Conservation (phyloP, 2,113 vertebrate genomes). For the Numenius arquata region DNA sequence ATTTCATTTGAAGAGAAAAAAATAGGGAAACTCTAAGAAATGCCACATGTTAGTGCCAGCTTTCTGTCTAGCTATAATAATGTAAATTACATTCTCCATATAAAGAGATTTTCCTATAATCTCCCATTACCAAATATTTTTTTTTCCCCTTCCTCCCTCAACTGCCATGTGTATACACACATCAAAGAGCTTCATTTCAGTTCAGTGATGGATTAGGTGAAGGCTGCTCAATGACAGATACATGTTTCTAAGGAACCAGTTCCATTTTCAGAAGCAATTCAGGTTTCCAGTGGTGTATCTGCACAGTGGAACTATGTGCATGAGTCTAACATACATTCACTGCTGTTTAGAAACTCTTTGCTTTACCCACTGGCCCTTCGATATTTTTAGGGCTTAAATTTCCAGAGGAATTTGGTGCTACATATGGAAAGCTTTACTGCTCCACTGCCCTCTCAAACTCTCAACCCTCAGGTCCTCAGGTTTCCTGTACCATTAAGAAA, state of each 20-base stretch:
- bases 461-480: neutral
- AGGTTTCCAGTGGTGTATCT: neutral
- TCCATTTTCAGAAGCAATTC: neutral
- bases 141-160: neutral
- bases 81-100: neutral
- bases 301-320: neutral
- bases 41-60: neutral
- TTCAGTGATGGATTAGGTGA: neutral
- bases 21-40: neutral
- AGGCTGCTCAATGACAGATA: neutral
- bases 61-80: neutral
- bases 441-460: neutral
- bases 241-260: neutral
- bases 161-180: neutral
- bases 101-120: neutral
- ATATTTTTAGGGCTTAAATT: neutral
- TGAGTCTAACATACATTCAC: neutral
- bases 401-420: conserved; percentile 23
- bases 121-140: neutral
- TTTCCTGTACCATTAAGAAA: conserved; percentile 34
- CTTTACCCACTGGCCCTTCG: neutral
- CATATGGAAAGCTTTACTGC: conserved; percentile 15
- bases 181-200: neutral
- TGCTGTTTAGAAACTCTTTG: neutral
- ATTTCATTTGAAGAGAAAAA: neutral